Base-by-base conservation (phyloP, 2,888 invertebrate species). In the Volucella bombylans region DNA sequence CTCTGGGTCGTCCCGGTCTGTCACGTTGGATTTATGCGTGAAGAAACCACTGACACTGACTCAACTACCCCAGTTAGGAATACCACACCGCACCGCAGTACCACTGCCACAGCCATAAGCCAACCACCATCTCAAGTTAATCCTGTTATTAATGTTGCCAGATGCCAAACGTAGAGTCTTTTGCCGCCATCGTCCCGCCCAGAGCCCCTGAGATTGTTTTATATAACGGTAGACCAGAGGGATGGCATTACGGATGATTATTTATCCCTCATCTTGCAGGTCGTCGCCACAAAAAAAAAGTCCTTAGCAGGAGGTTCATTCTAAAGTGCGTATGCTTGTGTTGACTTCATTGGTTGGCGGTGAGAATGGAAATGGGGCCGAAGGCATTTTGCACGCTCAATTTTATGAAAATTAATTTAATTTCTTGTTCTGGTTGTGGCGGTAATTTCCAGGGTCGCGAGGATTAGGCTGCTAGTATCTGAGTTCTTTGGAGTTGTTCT, bases 351-450 rank as follows among this genome's bases (percentile, higher is more conserved):
- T 12, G 31, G 45, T 14, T 52, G 31, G 31, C 31, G 0, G 31
- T 31, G 31, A 6, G 31, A 31, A 31, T 31, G 31, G 31, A 6
- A 31, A 31, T 6, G 31, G 6, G 6, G 1, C 31, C 31, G 4
- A 31, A 4, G 6, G 50, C 65, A 59, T 59, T 55, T 65, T 43
- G 43, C 31, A 57, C 59, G 52, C 69, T 78, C 55, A 71, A 71
- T 78, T 78, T 78, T 78, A 78, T 69, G 78, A 69, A 78, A 78
- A 78, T 78, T 78, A 71, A 78, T 64, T 78, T 78, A 78, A 71
- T 78, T 71, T 57, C 57, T 50, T 18, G 73, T 73, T 55, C 65
- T 69, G 55, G 69, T 69, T 67, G 76, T 76, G 74, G 68, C 59
- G 39, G 78, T 64, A 68, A 62, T 77, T 69, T 62, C 52, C 59